Evolutionary conservation across 2,113 vertebrate genomes (phyloP).

Genomic region (Empidonax alnorum): DNA sequence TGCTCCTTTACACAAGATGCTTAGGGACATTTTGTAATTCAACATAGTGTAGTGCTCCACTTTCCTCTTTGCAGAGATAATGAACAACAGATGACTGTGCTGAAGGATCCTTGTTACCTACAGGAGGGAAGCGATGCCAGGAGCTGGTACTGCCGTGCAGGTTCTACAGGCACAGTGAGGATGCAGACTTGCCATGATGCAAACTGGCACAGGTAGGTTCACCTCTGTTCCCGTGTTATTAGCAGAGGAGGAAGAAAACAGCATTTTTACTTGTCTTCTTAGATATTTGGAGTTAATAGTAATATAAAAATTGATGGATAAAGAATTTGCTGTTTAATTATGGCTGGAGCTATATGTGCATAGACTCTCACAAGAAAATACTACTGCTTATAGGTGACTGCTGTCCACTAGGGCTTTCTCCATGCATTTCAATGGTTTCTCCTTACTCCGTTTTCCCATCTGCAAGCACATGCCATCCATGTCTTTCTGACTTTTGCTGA

Average conservation of each 20-base stretch:
- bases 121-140: background rate
- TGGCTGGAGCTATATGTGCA: background rate
- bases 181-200: background rate
- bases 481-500: background rate
- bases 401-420: background rate
- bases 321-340: background rate
- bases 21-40: background rate
- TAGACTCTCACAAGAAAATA: background rate
- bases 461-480: background rate
- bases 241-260: background rate
- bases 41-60: background rate
- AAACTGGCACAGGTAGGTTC: background rate
- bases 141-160: background rate
- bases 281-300: background rate
- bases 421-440: background rate
- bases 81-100: background rate
- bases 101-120: background rate
- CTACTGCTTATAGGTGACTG: background rate
- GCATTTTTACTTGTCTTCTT: background rate
- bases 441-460: background rate
- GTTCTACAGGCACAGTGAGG: background rate
- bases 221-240: background rate
- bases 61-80: background rate
- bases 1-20: background rate
- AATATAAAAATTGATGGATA: background rate